A percentile compares a stretch with the other conserved stretches of the same genome.
Conservation (phyloP, 2,888 invertebrate genomes). For the Mycalesis mineus region DNA sequence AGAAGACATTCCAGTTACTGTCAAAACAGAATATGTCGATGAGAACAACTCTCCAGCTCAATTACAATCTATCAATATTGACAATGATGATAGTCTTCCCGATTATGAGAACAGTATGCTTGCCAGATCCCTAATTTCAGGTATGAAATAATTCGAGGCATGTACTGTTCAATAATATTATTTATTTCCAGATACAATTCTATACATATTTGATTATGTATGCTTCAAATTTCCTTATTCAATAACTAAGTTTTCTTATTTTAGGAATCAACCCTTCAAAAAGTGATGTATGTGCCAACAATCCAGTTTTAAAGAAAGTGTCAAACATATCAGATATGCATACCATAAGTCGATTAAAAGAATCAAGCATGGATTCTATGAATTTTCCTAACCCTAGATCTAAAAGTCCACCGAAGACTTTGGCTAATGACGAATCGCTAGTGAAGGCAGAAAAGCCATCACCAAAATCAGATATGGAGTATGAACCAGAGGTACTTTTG, state of each 20-base stretch:
- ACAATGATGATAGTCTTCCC: conserved; percentile 70
- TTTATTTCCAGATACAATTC: too few relatives aligned
- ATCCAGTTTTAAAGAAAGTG: conserved; percentile 54
- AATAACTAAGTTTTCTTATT: conserved; percentile 29
- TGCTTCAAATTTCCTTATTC: not conserved
- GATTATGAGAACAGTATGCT: conserved; percentile 77
- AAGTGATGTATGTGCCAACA: conserved; percentile 55
- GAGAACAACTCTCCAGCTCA: conserved; percentile 52
- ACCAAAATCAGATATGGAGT: conserved; percentile 67
- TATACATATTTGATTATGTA: not conserved
- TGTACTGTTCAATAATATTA: too few relatives aligned
- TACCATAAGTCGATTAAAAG: conserved; percentile 51
- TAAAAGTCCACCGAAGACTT: conserved; percentile 58
- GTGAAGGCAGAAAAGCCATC: conserved; percentile 70
- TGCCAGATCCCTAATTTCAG: conserved; percentile 71
- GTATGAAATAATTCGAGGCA: conserved; percentile 38
- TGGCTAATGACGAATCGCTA: conserved; percentile 48
- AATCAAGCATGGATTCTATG: conserved; percentile 48
- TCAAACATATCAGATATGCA: conserved; percentile 51
- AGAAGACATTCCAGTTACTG: conserved; percentile 57
- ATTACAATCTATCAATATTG: conserved; percentile 48
- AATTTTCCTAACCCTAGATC: conserved; percentile 46
- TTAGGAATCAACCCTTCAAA: conserved; percentile 72
- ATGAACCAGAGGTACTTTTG: conserved; percentile 70
- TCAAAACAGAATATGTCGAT: conserved; percentile 65